Evolutionary conservation across 2,113 vertebrate genomes (phyloP).

Genomic region (Corythaeola cristata): DNA sequence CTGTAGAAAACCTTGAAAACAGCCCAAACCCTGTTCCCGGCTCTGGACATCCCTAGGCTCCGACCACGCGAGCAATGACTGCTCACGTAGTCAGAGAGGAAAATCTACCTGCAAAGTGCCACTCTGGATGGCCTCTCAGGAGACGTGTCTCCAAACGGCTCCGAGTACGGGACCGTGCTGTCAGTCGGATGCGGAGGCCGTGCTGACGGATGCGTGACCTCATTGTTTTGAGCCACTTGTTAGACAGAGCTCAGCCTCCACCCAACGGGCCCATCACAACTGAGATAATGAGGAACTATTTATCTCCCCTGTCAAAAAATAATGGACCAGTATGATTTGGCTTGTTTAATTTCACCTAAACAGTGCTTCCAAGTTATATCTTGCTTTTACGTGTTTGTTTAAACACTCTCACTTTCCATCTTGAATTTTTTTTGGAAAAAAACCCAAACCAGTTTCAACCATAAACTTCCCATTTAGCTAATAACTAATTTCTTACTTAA

Average conservation of each 20-base stretch:
- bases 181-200: neutral
- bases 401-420: neutral
- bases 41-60: neutral
- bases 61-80: fast-evolving
- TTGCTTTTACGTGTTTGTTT: constrained; percentile 15
- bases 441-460: neutral
- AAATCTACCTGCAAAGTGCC: fast-evolving
- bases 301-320: neutral
- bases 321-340: neutral
- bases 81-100: neutral
- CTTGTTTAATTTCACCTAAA: neutral
- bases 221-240: neutral
- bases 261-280: neutral
- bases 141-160: neutral
- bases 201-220: neutral
- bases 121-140: neutral
- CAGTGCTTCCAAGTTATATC: neutral
- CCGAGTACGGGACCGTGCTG: fast-evolving
- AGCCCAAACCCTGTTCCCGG: neutral
- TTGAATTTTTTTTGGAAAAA: neutral
- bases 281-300: neutral
- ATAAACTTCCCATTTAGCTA: neutral
- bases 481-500: neutral
- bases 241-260: neutral
- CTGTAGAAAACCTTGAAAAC: neutral